These are phyloP conservation scores for Anguilla anguilla DNA, from an alignment of 2,797 vertebrate species.

Conservation along the genomic window DNA sequence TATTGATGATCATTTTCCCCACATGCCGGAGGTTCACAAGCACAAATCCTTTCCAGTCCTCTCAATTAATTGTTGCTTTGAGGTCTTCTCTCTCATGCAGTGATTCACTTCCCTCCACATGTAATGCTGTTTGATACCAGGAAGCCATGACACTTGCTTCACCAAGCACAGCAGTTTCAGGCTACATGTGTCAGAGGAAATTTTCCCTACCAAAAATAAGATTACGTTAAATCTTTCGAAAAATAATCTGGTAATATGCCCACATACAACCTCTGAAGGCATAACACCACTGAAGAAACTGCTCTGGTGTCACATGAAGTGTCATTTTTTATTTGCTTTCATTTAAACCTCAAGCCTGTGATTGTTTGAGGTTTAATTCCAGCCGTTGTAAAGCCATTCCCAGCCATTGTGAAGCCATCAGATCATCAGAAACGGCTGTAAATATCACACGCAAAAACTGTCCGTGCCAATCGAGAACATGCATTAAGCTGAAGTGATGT, in stretches of 20 bases:
- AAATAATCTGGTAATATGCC: neutral
- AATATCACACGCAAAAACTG: neutral
- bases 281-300: neutral
- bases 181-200: neutral
- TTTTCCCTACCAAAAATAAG: neutral
- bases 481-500: neutral
- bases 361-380: neutral
- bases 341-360: neutral
- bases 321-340: neutral
- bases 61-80: no score
- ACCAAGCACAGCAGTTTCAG: neutral
- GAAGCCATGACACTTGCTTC: neutral
- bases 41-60: neutral
- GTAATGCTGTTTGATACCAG: neutral
- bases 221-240: neutral
- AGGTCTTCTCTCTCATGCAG: neutral
- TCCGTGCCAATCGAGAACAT: neutral
- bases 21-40: neutral
- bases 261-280: neutral
- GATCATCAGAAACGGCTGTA: neutral
- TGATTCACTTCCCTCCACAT: neutral
- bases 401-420: neutral
- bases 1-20: neutral
- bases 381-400: neutral
- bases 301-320: neutral